Evolutionary conservation across 2,797 vertebrate genomes (phyloP), one percentile per base, ranked within the genome.

Genomic region (Anabas testudineus): DNA sequence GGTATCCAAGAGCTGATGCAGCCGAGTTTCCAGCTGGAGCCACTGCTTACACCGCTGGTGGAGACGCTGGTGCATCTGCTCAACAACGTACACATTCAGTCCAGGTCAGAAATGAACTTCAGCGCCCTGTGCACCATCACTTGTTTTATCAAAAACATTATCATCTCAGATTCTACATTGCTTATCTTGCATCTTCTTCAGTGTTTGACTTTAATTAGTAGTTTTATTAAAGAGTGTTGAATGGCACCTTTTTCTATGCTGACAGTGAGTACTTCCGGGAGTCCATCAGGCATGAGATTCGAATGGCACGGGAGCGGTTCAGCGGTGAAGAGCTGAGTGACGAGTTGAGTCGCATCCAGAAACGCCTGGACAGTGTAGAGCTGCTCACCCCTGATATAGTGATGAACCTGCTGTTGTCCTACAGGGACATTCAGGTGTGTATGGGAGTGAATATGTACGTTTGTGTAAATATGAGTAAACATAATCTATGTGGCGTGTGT

Each of bases 341-440:
- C 37, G 96, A 97, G 78, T 85, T 98, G 75, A 88, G 84, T 28
- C 90, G 83, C 53, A 96, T 98, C 84, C 96, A 97, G 91, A 92
- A 93, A 60, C 93, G 96, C 7, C 90, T 98, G 85, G 97, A 98
- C 86, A 96, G 94, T 0, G 91, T 97, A 8, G 97, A 97, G 78
- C 93, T 97, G 62, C 94, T 98, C 74, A 96, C 94, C 32, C 95
- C 95, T 0, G 97, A 98, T 64, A 95, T 98, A 3, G 87, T 98
- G 78, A 95, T 97, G 91, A 97, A 95, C 87, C 92, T 98, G 46
- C 86, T 98, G 64, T 87, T 98, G n/a, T 96, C 95, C 71, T 98
- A 97, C 90, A 93, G 97, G 0, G 97, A 98, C 3, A 91, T 95
- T 15, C 96, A 96, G 95, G 97, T 90, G 51, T 55, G 80, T 78